Percentiles rank a stretch among this genome's conserved stretches.
Conservation (phyloP, 2,888 invertebrate species). For the Caenorhabditis wallacei region DNA sequence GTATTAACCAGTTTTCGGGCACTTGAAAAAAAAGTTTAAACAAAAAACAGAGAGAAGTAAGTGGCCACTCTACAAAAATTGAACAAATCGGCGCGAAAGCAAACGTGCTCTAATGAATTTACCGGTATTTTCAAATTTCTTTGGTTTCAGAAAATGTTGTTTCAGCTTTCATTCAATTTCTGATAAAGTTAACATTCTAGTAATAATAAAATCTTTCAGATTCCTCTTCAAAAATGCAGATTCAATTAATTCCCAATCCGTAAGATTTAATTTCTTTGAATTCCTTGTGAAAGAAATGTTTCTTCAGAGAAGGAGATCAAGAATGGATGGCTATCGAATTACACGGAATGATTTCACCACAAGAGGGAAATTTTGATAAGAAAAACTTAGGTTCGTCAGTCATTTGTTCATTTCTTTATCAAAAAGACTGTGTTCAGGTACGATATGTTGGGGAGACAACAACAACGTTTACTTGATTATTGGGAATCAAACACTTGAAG, state of each 20-base stretch:
- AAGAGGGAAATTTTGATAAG: slow-evolving; percentile 44
- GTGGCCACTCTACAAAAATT: slow-evolving; percentile 11
- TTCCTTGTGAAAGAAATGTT: not conserved
- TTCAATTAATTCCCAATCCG: slow-evolving; percentile 24
- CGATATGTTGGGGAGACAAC: slow-evolving; percentile 72
- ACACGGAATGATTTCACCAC: slow-evolving; percentile 69
- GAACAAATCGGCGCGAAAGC: slow-evolving; percentile 6
- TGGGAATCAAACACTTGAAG: slow-evolving; percentile 76
- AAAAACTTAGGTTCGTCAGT: slow-evolving; percentile 40
- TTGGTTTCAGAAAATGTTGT: not conserved
- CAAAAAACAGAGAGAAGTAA: not conserved
- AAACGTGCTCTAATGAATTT: slow-evolving; percentile 30
- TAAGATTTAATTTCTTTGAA: slow-evolving; percentile 4
- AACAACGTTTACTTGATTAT: slow-evolving; percentile 71
- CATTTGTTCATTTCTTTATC: not conserved
- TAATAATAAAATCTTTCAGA: not conserved
- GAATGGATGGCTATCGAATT: slow-evolving; percentile 78
- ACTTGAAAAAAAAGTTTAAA: not conserved
- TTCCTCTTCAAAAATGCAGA: slow-evolving; percentile 26
- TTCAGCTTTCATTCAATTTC: not conserved
- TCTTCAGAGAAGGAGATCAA: slow-evolving; percentile 69
- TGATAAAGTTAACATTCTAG: too few relatives aligned
- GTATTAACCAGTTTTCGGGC: slow-evolving; percentile 5
- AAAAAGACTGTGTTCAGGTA: slow-evolving; percentile 58
- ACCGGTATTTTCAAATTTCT: slow-evolving; percentile 30